These are phyloP conservation scores for Athalia cordata DNA, from an alignment of 2,888 invertebrate genomes.

Conservation along the genomic window DNA sequence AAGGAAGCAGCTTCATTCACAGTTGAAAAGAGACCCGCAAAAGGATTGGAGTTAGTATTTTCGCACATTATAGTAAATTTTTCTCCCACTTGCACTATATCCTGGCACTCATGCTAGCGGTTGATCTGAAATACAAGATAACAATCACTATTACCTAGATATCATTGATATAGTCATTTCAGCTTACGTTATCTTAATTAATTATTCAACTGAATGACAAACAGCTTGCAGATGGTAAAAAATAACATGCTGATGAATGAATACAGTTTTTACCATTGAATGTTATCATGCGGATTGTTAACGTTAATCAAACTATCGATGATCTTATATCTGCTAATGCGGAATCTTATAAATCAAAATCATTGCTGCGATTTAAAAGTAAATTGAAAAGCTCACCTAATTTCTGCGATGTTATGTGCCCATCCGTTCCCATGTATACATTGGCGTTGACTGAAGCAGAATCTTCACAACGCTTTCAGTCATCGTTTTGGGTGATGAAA, in stretches of 20 bases:
- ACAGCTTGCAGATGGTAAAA: background rate
- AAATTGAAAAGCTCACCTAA: no score
- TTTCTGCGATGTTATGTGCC: no score
- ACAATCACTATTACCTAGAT: background rate
- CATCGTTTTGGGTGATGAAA: no score
- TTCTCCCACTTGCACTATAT: background rate
- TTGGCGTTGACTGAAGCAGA: no score
- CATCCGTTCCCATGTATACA: no score
- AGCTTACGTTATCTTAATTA: constrained; percentile 25
- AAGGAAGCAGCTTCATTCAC: constrained; percentile 63
- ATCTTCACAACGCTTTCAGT: no score
- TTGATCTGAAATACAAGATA: background rate
- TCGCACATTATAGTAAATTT: constrained; percentile 62
- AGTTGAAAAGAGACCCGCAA: constrained; percentile 70
- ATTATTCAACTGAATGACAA: background rate
- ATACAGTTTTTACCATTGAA: no score
- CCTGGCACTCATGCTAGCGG: constrained; percentile 12
- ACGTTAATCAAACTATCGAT: no score
- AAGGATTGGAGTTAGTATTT: constrained; percentile 72
- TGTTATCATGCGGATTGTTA: no score
- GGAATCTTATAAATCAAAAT: no score
- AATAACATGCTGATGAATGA: background rate
- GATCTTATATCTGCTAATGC: no score
- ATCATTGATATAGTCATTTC: background rate
- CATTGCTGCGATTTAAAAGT: no score